A percentile compares a stretch with the other conserved stretches of the same genome.
Conservation (phyloP, 2,797 vertebrate genomes). For the Salmo trutta region DNA sequence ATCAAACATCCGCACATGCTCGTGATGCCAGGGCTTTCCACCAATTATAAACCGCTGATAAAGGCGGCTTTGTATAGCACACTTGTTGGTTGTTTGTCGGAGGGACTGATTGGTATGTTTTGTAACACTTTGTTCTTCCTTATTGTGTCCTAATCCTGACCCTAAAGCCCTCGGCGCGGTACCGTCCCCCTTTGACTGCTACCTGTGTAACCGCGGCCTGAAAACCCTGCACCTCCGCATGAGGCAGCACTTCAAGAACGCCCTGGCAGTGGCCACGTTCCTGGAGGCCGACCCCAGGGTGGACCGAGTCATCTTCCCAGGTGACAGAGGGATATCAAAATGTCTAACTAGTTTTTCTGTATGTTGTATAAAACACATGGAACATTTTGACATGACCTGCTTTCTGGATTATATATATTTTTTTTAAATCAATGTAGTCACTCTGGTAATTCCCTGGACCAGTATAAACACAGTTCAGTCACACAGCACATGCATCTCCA, state of each 20-base stretch:
- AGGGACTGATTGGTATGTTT: conserved; percentile 31
- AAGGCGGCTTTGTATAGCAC: conserved; percentile 15
- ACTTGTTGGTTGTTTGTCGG: neutral
- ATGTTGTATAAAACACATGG: neutral
- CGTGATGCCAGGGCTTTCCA: conserved; percentile 23
- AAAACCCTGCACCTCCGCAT: conserved; percentile 91
- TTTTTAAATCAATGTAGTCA: neutral
- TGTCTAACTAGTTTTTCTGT: neutral
- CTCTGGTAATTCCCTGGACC: neutral
- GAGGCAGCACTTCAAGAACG: conserved; percentile 89
- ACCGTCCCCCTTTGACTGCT: conserved; percentile 93
- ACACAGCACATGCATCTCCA: neutral
- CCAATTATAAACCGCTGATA: conserved; percentile 27
- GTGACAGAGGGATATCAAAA: conserved; percentile 57
- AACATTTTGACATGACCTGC: neutral
- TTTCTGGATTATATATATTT: neutral
- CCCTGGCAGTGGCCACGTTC: conserved; percentile 80
- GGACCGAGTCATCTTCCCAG: conserved; percentile 88
- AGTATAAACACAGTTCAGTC: neutral
- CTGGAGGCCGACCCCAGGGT: conserved; percentile 82
- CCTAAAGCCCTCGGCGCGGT: conserved; percentile 83
- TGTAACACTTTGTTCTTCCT: neutral
- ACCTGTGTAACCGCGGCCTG: conserved; percentile 86
- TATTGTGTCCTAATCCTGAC: neutral
- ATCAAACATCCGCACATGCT: conserved; percentile 20